phyloP scores from a whole-genome alignment of 2,888 invertebrate genomes.

The Petrolisthes cinctipes region DNA sequence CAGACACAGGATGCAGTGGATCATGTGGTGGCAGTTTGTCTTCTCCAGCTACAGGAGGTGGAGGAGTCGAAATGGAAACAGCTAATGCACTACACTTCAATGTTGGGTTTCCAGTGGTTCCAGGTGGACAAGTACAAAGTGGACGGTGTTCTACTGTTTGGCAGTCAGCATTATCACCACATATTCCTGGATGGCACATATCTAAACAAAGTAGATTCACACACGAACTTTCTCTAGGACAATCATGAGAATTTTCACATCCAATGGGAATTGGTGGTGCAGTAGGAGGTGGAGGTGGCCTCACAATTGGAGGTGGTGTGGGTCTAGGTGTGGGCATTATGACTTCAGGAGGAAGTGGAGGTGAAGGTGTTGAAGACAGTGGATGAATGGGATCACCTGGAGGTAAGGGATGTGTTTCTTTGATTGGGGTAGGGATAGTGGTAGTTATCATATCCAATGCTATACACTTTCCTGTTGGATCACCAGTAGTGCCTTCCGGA shows the following conservation, averaged over 20 bases:
- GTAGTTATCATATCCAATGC: constrained; percentile 35
- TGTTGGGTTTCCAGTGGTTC: constrained; percentile 65
- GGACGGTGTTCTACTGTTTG: constrained; percentile 82
- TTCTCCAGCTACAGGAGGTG: constrained; percentile 43
- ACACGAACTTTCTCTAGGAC: constrained; percentile 67
- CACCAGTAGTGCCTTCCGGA: constrained; percentile 79
- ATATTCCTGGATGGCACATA: constrained; percentile 66
- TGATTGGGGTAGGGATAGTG: constrained; percentile 51
- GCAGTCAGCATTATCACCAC: constrained; percentile 70
- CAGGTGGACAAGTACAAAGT: constrained; percentile 76
- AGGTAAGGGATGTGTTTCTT: constrained; percentile 17
- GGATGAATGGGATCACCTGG: constrained; percentile 34
- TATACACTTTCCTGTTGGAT: constrained; percentile 66
- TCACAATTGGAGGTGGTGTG: constrained; percentile 18
- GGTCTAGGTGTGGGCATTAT: constrained; percentile 18
- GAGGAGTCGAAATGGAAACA: constrained; percentile 9
- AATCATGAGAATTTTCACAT: constrained; percentile 68
- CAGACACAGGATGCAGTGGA: constrained; percentile 40
- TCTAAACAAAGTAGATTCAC: constrained; percentile 59
- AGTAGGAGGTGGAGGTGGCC: constrained; percentile 49
- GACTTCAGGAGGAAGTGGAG: constrained; percentile 19
- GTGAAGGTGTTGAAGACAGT: constrained; percentile 33
- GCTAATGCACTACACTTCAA: constrained; percentile 61
- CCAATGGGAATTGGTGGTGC: constrained; percentile 57
- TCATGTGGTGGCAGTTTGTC: constrained; percentile 31